phyloP scores from a whole-genome alignment of 2,888 invertebrate genomes.

The Pardosa pseudoannulata region DNA sequence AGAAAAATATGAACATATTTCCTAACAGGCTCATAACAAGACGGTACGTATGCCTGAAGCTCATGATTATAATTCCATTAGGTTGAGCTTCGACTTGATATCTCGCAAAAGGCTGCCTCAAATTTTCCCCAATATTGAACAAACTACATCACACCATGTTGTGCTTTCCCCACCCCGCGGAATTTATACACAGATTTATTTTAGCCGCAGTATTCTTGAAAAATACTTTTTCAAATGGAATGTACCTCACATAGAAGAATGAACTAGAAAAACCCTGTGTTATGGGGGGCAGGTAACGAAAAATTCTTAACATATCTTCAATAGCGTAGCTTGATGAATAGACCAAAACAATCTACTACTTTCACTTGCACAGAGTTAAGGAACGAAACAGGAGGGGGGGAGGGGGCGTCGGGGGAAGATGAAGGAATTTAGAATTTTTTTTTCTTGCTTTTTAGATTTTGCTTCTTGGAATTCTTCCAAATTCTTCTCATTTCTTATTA shows the following conservation, averaged over 20 bases:
- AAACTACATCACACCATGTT: background rate
- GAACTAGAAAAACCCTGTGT: background rate
- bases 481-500: conserved; percentile 71
- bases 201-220: conserved; percentile 17
- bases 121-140: background rate
- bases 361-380: conserved; percentile 57
- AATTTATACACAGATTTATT: conserved; percentile 31
- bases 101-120: background rate
- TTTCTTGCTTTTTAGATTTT: conserved; percentile 56
- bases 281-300: conserved; percentile 22
- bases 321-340: conserved; percentile 66
- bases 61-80: too few species aligned
- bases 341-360: conserved; percentile 68
- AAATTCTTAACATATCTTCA: conserved; percentile 70
- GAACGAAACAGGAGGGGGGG: conserved; percentile 8
- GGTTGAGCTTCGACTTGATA: too few species aligned
- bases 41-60: too few species aligned
- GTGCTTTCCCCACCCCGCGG: background rate
- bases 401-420: background rate
- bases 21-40: too few species aligned
- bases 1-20: too few species aligned
- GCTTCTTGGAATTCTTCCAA: conserved; percentile 69
- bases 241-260: background rate
- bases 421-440: conserved; percentile 26
- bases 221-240: conserved; percentile 18